Evolutionary conservation across 2,113 vertebrate genomes (phyloP).

Genomic region (Aphelocoma coerulescens): DNA sequence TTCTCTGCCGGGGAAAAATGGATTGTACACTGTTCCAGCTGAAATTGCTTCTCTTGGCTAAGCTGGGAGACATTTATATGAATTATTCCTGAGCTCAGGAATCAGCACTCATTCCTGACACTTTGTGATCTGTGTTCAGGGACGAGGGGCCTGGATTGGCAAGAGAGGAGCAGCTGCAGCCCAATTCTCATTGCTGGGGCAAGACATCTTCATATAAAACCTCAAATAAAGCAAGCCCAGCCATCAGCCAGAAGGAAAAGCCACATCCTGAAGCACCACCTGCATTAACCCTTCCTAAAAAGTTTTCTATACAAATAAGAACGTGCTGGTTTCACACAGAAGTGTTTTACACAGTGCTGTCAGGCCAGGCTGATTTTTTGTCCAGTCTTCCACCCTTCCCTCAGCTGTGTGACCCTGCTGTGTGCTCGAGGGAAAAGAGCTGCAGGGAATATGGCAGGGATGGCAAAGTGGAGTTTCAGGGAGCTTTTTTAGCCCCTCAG

Average conservation of each 20-base stretch:
- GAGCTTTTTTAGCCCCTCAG: not conserved
- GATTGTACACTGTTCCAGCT: not conserved
- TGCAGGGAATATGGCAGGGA: not conserved
- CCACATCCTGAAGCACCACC: not conserved
- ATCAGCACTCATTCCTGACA: not conserved
- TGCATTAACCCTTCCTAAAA: not conserved
- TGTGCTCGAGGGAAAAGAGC: not conserved
- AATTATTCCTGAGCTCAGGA: constrained; percentile 13
- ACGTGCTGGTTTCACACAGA: fast-evolving
- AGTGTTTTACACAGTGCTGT: not conserved
- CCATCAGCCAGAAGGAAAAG: not conserved
- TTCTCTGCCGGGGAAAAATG: not conserved
- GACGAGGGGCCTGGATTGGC: not conserved
- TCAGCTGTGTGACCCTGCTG: not conserved
- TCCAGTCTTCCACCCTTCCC: not conserved
- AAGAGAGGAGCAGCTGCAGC: not conserved
- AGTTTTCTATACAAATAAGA: fast-evolving
- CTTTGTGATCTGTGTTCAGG: not conserved
- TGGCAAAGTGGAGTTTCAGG: fast-evolving
- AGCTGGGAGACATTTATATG: not conserved
- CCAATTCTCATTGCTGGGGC: not conserved
- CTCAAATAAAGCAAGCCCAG: not conserved
- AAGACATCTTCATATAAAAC: not conserved
- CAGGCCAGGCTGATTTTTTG: not conserved
- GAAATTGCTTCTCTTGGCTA: constrained; percentile 20